phyloP scores from a whole-genome alignment of 2,888 invertebrate species.

The Heliconius erato region DNA sequence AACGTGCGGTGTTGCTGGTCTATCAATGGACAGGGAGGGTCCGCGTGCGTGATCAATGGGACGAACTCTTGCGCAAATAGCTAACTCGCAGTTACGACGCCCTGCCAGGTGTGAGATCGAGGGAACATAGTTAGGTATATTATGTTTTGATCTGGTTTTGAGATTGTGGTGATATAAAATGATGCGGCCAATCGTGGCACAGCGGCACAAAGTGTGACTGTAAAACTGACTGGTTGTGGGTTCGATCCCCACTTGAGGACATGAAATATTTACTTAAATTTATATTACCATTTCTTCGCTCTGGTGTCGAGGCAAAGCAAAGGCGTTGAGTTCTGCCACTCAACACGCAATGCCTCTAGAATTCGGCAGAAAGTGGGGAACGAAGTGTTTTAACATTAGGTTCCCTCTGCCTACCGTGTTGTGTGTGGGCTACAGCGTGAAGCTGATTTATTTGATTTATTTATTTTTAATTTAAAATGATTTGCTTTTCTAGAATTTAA shows the following conservation, averaged over 20 bases:
- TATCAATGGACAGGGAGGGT: slow-evolving; percentile 71
- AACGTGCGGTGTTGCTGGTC: slow-evolving; percentile 56
- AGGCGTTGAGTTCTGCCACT: too few species aligned
- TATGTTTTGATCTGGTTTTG: slow-evolving; percentile 41
- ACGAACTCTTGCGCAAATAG: slow-evolving; percentile 71
- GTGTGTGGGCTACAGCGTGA: not conserved
- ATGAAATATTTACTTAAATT: too few species aligned
- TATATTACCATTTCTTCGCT: too few species aligned
- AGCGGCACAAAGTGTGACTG: too few species aligned
- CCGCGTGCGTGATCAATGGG: slow-evolving; percentile 80
- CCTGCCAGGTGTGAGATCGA: slow-evolving; percentile 46
- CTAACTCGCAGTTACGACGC: slow-evolving; percentile 51
- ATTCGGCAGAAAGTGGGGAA: too few species aligned
- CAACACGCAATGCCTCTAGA: too few species aligned
- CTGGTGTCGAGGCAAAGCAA: too few species aligned
- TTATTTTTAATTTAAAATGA: too few species aligned
- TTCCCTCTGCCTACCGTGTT: not conserved
- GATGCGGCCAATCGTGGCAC: not conserved
- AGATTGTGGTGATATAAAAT: not conserved
- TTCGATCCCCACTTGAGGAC: not conserved
- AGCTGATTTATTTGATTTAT: too few species aligned
- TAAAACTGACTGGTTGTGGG: not conserved
- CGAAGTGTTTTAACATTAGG: too few species aligned
- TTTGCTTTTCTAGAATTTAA: too few species aligned
- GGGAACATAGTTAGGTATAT: slow-evolving; percentile 45